These are phyloP conservation scores for Aegotheles bennettii DNA, from an alignment of 2,113 vertebrate genomes.

Conservation along the genomic window DNA sequence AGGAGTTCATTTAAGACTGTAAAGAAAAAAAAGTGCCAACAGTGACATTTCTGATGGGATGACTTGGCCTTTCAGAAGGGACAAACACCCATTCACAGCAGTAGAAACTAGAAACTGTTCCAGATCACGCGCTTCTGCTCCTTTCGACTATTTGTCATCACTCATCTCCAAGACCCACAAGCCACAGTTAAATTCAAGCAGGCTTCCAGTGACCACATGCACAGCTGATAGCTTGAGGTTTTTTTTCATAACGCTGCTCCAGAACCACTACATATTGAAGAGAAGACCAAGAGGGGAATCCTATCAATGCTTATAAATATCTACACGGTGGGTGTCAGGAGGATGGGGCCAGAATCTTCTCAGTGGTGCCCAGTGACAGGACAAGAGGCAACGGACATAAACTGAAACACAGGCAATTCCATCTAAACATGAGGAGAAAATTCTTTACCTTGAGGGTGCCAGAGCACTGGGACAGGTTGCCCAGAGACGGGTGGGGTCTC, in stretches of 20 bases:
- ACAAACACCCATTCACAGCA: not conserved
- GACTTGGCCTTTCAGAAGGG: not conserved
- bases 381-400: too few relatives aligned
- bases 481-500: too few relatives aligned
- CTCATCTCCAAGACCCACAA: not conserved
- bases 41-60: not conserved
- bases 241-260: not conserved
- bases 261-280: not conserved
- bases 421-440: too few relatives aligned
- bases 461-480: too few relatives aligned
- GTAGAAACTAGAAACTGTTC: not conserved
- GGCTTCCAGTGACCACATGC: not conserved
- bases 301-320: too few relatives aligned
- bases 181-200: not conserved
- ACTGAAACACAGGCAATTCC: too few relatives aligned
- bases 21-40: not conserved
- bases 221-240: not conserved
- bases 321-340: too few relatives aligned
- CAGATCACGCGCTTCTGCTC: rapidly evolving
- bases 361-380: too few relatives aligned
- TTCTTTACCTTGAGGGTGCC: too few relatives aligned
- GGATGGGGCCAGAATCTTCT: too few relatives aligned
- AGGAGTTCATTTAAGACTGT: not conserved
- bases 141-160: not conserved
- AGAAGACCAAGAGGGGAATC: too few relatives aligned